Percentiles rank a stretch among this genome's conserved stretches.
phyloP scores from a whole-genome alignment of 1,140 invertebrate species.

The Scaptomyza montana region DNA sequence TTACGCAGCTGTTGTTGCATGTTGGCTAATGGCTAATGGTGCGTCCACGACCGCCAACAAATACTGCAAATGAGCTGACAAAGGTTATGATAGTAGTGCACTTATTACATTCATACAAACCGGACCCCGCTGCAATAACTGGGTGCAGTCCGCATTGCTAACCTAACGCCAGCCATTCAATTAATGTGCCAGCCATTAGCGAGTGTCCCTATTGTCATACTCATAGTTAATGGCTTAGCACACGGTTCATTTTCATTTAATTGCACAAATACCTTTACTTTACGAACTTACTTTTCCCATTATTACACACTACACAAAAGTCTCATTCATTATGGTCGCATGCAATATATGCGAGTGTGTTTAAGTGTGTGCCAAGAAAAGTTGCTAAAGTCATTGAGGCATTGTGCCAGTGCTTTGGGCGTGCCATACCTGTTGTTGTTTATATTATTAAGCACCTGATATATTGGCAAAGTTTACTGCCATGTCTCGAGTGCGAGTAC shows the following conservation, averaged over 20 bases:
- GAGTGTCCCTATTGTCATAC: conserved; percentile 53
- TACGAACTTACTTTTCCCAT: conserved; percentile 47
- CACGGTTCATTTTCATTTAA: conserved; percentile 75
- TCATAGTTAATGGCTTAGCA: conserved; percentile 67
- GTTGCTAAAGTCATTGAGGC: conserved; percentile 60
- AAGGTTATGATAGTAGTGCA: conserved; percentile 62
- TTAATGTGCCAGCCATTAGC: conserved; percentile 76
- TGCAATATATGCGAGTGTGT: conserved; percentile 17
- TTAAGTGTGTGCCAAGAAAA: conserved; percentile 30
- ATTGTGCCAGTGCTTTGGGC: conserved; percentile 15
- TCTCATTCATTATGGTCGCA: conserved; percentile 57
- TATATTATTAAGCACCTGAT: conserved; percentile 77
- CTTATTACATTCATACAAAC: conserved; percentile 1
- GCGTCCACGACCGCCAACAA: conserved; percentile 56
- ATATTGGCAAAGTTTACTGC: conserved; percentile 75
- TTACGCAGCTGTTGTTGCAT: conserved; percentile 27
- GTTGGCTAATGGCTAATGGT: conserved; percentile 45
- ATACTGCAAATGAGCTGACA: conserved; percentile 79
- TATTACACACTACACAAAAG: conserved; percentile 66
- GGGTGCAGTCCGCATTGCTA: conserved; percentile 48
- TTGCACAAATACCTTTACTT: conserved; percentile 62
- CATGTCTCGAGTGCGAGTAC: conserved; percentile 37
- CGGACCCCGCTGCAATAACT: conserved; percentile 1
- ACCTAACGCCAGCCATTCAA: conserved; percentile 43
- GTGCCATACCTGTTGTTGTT: conserved; percentile 48